Evolutionary conservation across 2,113 vertebrate species (phyloP), one percentile per base, ranked within the genome.

Genomic region (Psephotus haematonotus): DNA sequence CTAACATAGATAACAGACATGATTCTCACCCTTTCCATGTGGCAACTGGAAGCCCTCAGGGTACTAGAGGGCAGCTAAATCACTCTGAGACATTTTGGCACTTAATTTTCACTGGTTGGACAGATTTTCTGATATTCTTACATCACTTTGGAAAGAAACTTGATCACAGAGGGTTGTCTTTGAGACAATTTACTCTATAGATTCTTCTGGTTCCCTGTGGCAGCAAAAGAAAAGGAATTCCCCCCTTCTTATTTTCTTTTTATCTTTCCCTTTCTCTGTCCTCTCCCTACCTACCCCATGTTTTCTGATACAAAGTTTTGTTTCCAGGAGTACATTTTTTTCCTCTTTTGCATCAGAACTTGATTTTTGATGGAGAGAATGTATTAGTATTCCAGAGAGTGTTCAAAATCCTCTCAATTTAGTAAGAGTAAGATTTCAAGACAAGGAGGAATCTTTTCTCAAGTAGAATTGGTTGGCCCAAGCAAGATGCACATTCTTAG

Each of bases 241-340:
- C 63, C 7, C 28, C 7, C 4, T 31, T 46, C 22, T 23, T 13
- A 19, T 64, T 75, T 55, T 75, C 28, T 41, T 60, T 68, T 68
- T 65, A 17, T 59, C 5, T 82, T 75, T 52, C 44, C 31, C 16
- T 65, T n/a, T 3, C 4, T 82, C 31, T 82, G 8, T 37, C 2
- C 13, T 7, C 12, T 74, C 2, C 9, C 4, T 81, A 9, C 7
- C 4, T 29, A 10, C 3, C 4, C 29, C 17, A 33, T 2, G 14
- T 57, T 65, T 86, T 7, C 6, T 2, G 4, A 22, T 18, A 39
- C 1, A 25, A 17, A 47, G 7, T 6, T 52, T 84, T 79, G 5
- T 63, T 82, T 62, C 6, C 18, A 49, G 41, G 17, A 55, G 2
- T 7, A 25, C 39, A 12, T 3, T 3, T 10, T 80, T 88, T 86